Evolutionary conservation across 2,113 vertebrate genomes (phyloP).

Genomic region (Natator depressus): DNA sequence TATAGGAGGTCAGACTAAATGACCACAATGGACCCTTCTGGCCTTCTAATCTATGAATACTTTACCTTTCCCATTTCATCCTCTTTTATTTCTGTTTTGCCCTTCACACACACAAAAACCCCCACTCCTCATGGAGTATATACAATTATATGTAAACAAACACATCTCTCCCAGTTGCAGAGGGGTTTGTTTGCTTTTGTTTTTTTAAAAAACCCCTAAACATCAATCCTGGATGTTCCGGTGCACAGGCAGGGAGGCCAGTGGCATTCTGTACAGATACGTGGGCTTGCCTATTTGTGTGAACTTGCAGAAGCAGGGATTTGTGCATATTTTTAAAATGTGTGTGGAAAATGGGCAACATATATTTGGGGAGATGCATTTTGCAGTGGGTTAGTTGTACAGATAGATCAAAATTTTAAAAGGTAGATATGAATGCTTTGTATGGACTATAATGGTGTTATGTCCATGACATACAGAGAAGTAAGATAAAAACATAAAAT

Average conservation of each 20-base stretch:
- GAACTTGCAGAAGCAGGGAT: accelerated
- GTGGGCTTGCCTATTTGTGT: accelerated
- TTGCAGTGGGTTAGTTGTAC: neutral
- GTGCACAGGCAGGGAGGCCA: neutral
- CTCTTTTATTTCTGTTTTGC: neutral
- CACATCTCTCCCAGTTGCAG: neutral
- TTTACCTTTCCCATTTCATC: constrained; percentile 15
- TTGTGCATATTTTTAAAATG: neutral
- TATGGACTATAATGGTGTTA: neutral
- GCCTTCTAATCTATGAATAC: neutral
- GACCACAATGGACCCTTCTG: neutral
- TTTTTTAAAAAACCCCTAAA: neutral
- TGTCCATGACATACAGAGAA: neutral
- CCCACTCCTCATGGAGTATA: neutral
- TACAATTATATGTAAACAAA: neutral
- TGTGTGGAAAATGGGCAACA: neutral
- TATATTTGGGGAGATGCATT: neutral
- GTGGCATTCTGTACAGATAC: neutral
- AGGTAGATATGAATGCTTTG: neutral
- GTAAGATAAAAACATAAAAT: neutral
- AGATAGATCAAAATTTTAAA: neutral
- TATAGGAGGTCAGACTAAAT: neutral
- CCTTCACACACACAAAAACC: neutral
- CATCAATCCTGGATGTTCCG: neutral
- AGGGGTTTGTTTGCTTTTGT: no score